Base-by-base conservation (phyloP, 2,113 vertebrate species). In the Cairina moschata region DNA sequence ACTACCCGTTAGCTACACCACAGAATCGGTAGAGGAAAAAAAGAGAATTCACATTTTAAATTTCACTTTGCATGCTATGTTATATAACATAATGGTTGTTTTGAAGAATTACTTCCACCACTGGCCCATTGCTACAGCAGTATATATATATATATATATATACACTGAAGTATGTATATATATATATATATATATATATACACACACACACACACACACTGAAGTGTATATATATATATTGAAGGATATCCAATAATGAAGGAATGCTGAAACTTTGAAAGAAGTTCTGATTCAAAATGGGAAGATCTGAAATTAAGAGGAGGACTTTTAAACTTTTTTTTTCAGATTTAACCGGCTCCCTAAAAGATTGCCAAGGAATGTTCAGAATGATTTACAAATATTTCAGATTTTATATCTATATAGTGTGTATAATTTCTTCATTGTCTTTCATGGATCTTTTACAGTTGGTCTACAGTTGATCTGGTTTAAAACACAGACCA, bases 11-110 rank as follows among this genome's bases (percentile, higher is more conserved):
- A 81, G 80, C 38, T 81, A 56, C 32, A 81, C 20, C 46, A 83
- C 36, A 29, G 48, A 77, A 75, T 81, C 72, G 36, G 29, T 52
- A 59, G 36, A 94, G 55, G 52, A 95, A 90, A 56, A 91, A 87
- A 85, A 71, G 40, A 91, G 85, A 91, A 96, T 90, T 93, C 56
- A 86, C 10, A 81, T 86, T 66, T 89, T 72, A 67, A 91, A 90
- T 67, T 83, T 26, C 28, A 34, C 29, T 12, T 28, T 91, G n/a
- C 58, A 66, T 44, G 67, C 42, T 60, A 8, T 54, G 23, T 88
- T 88, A 85, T 4, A 0, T 17, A 78, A 23, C 52, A 1, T 60
- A 78, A 82, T 68, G 25, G 13, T 34, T 73, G 36, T 59, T 75
- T 46, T 91, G 65, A 72, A 78, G 42, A 76, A 91, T 82, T 78